Conservation (phyloP, 2,797 vertebrate genomes). For the Alfaro cultratus region DNA sequence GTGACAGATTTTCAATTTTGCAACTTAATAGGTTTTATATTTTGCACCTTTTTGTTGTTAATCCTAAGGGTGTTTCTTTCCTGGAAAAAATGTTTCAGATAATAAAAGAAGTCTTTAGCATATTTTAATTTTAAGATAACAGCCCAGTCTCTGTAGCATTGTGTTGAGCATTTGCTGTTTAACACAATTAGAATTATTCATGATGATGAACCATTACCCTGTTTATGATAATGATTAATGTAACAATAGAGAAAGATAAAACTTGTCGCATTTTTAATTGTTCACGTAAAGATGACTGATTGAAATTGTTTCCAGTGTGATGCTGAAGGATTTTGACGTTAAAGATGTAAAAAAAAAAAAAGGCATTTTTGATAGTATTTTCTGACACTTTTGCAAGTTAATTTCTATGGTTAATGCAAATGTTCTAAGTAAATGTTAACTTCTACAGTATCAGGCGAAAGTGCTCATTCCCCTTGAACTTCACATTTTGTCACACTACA, state of each 20-base stretch:
- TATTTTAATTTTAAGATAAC: constrained; percentile 34
- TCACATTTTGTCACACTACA: neutral
- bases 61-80: constrained; percentile 27
- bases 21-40: constrained; percentile 34
- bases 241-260: neutral
- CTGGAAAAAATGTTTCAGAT: constrained; percentile 33
- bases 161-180: neutral
- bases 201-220: neutral
- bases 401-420: neutral
- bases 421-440: neutral
- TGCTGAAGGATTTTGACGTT: neutral
- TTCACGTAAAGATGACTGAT: neutral
- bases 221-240: neutral
- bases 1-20: constrained; percentile 24
- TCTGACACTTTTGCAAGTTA: neutral
- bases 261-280: neutral
- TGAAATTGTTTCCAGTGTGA: neutral
- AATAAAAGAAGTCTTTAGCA: constrained; percentile 22
- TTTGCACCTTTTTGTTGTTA: constrained; percentile 16
- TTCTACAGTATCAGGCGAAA: neutral
- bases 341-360: neutral
- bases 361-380: neutral
- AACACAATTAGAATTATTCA: neutral
- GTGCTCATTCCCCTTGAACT: neutral
- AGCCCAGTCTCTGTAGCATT: neutral